Base-by-base conservation (phyloP, 2,888 invertebrate genomes). In the Spilosoma lubricipeda region DNA sequence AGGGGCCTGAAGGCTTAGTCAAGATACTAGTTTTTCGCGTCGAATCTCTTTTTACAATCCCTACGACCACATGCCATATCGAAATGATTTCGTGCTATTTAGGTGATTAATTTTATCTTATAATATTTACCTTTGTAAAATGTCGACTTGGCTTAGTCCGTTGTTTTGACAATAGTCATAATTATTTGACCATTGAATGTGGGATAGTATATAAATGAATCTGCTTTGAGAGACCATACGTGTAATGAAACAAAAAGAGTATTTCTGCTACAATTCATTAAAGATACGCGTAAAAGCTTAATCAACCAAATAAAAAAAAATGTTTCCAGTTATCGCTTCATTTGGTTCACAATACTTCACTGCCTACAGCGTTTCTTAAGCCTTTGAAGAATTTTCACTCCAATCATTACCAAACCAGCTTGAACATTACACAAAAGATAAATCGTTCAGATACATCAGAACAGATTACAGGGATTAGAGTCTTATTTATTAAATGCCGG, bases 371-470 rank as follows among this genome's bases (percentile, higher is more conserved):
- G 20, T 39, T 45, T 2, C 27, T 64, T 65, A 68, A 59, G 27
- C 72, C 74, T 77, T 73, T 72, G n/a, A 73, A 79, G 72, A 65
- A 64, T 77, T 75, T 65, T 59, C 59, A 66, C 70, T 74, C 74
- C 68, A 72, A 65, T 75, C 74, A 71, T 67, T 75, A 59, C 65
- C 66, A 59, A 64, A 65, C 67, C 67, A 56, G 30, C 67, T 36
- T 77, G 71, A 78, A 80, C 76, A 76, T 76, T 73, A 72, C 70
- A 73, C 36, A 73, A 52, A 64, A 80, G 73, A 83, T 82, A 80
- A 81, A 82, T 82, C 74, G 73, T 72, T 77, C 70, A 74, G 78
- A 80, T 80, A 75, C 77, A 78, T 78, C 78, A 76, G 66, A 76
- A 66, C 59, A 73, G 71, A 80, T 83, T 45, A 75, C 59, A 13